Base-by-base conservation (phyloP, 1,140 invertebrate species). In the Neodiprion fabricii region DNA sequence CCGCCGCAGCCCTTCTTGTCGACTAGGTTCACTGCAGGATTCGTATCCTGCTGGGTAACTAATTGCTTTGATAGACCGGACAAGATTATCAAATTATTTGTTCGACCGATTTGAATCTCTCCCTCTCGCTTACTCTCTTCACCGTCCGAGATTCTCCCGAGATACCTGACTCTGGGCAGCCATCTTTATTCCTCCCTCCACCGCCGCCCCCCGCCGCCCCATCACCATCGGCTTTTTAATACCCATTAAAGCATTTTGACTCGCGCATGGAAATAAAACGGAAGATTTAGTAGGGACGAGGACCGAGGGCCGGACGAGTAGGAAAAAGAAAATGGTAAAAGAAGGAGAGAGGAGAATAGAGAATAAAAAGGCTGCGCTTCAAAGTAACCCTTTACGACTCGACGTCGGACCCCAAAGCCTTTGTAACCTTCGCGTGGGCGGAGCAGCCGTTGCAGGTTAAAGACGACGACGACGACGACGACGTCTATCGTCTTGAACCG, bases 81-180 rank as follows among this genome's bases (percentile, higher is more conserved):
- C 80, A 72, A 74, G 81, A 84, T 83, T 83, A 76, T 79, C 80
- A 83, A 83, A 85, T 85, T 86, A 84, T 85, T 83, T 78, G 77
- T 73, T 70, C 72, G 71, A 79, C 74, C 79, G 78, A 85, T 85
- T 80, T 76, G 76, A 77, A 82, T 79, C 81, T 76, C 9, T 49
- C 49, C 12, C 61, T 65, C 61, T 65, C 61, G 12, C 12, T 4
- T 65, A 47, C 67, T 21, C 10, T 11, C 40, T 69, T 7, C 28
- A 0, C 28, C 28, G 28, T 17, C 17, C 67, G 67, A 21, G 17
- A 23, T 69, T 23, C 40, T 12, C 61, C 3, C 21, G 40, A 21
- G 40, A 12, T 23, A 65, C 67, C 61, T 14, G 61, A 65, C 12
- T 14, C 28, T 40, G 28, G 28, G 1, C 28, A 40, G 28, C 28